Conservation (phyloP, 2,888 invertebrate species). For the Hymenopus coronatus region DNA sequence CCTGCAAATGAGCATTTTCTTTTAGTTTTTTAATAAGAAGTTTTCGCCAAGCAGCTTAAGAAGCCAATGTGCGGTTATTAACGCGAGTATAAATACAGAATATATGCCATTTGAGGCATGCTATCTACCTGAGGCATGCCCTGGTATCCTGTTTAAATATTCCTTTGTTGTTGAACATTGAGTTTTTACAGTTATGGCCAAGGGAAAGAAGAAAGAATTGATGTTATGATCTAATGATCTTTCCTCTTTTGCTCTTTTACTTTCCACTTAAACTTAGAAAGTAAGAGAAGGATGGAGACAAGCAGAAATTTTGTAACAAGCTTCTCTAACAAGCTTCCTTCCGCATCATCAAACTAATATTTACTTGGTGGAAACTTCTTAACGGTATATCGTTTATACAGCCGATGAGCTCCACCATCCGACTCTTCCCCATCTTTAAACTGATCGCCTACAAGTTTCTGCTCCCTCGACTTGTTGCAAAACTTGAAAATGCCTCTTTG, state of each 20-base stretch:
- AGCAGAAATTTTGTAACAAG: not conserved
- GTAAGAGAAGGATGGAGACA: not conserved
- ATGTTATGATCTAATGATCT: not conserved
- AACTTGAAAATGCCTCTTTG: not conserved
- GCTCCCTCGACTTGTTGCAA: not conserved
- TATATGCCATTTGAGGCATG: too few relatives aligned
- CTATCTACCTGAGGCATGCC: too few relatives aligned
- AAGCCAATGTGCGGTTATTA: too few relatives aligned
- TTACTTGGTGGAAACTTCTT: slow-evolving; percentile 8
- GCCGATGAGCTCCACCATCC: not conserved
- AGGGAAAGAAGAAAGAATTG: not conserved
- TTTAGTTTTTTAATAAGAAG: too few relatives aligned
- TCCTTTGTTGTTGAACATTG: too few relatives aligned
- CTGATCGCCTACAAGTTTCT: not conserved
- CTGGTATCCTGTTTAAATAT: too few relatives aligned
- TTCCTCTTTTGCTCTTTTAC: slow-evolving; percentile 1
- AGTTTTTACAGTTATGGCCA: not conserved
- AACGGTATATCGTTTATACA: slow-evolving; percentile 14
- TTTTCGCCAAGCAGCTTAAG: too few relatives aligned
- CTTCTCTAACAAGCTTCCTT: slow-evolving; percentile 5
- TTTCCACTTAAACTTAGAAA: slow-evolving; percentile 7
- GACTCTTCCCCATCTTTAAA: not conserved
- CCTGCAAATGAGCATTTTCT: too few relatives aligned
- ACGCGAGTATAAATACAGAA: too few relatives aligned
- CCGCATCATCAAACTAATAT: slow-evolving; percentile 21